These are phyloP conservation scores for Tanypteryx hageni DNA, from an alignment of 2,888 invertebrate genomes.

Conservation along the genomic window DNA sequence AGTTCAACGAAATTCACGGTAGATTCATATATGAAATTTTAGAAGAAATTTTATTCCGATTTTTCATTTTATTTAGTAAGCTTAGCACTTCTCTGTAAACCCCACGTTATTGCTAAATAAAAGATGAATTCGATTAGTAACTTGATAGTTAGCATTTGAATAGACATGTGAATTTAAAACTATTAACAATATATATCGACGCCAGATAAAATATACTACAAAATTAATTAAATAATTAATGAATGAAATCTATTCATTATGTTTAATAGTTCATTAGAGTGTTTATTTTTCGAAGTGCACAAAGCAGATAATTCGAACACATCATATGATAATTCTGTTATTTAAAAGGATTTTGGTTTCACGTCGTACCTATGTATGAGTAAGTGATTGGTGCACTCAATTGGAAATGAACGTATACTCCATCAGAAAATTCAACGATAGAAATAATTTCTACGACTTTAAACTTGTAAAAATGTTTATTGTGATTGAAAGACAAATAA, in stretches of 20 bases:
- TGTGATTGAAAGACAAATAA: constrained; percentile 41
- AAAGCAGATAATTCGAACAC: background rate
- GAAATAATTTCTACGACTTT: constrained; percentile 35
- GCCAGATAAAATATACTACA: too few species aligned
- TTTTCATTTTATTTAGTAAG: background rate
- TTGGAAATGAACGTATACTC: background rate
- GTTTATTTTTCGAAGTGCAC: background rate
- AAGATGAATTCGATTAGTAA: too few species aligned
- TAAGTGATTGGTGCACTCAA: background rate
- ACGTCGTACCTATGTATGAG: background rate
- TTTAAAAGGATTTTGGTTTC: too few species aligned
- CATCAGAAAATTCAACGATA: background rate
- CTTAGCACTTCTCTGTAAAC: background rate
- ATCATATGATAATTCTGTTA: too few species aligned
- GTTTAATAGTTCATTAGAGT: background rate
- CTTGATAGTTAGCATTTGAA: background rate
- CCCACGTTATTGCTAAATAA: background rate
- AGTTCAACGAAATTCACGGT: background rate
- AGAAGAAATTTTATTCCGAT: background rate
- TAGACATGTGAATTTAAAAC: background rate
- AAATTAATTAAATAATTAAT: too few species aligned
- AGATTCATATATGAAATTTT: background rate
- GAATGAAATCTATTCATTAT: background rate
- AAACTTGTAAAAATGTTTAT: constrained; percentile 54
- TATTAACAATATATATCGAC: background rate